Percentiles rank a stretch among this genome's conserved stretches.
Evolutionary conservation across 2,888 invertebrate genomes (phyloP).

Genomic region (Philopedon plagiatum): DNA sequence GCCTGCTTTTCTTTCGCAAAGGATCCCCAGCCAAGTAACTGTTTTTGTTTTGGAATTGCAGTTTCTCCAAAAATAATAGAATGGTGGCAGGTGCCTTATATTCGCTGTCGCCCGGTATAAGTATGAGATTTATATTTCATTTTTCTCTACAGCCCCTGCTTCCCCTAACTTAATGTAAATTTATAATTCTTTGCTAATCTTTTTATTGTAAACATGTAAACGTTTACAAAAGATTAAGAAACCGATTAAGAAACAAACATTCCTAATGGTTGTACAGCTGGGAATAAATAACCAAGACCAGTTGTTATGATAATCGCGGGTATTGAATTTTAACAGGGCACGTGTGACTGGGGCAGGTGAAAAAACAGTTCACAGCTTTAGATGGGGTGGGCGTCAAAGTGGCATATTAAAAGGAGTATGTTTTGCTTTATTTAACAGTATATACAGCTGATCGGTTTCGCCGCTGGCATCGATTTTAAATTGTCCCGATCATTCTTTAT

Average conservation of each 20-base stretch:
- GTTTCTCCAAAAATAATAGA: too few relatives aligned
- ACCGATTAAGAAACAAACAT: slow-evolving; percentile 3
- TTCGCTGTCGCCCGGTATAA: too few relatives aligned
- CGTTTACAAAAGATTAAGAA: slow-evolving; percentile 10
- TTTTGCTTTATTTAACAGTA: slow-evolving; percentile 4
- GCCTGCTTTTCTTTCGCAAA: too few relatives aligned
- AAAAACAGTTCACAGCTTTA: slow-evolving; percentile 26
- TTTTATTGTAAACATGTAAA: not conserved
- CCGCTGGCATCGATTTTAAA: not conserved
- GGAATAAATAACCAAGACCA: not conserved
- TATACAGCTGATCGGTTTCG: slow-evolving; percentile 3
- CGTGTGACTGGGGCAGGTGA: slow-evolving; percentile 39
- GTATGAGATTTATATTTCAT: too few relatives aligned
- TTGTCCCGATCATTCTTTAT: slow-evolving; percentile 6
- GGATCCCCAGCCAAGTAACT: too few relatives aligned
- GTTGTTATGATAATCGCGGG: slow-evolving; percentile 11
- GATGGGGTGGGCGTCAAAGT: slow-evolving; percentile 8
- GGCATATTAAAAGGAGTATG: slow-evolving; percentile 16
- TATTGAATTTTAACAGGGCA: slow-evolving; percentile 22
- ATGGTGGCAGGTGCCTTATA: too few relatives aligned
- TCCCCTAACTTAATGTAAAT: not conserved
- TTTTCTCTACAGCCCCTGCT: too few relatives aligned
- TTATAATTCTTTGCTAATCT: not conserved
- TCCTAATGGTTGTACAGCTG: slow-evolving; percentile 1
- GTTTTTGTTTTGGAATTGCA: too few relatives aligned